phyloP scores from a whole-genome alignment of 2,113 vertebrate genomes.

The Myotis lucifugus region DNA sequence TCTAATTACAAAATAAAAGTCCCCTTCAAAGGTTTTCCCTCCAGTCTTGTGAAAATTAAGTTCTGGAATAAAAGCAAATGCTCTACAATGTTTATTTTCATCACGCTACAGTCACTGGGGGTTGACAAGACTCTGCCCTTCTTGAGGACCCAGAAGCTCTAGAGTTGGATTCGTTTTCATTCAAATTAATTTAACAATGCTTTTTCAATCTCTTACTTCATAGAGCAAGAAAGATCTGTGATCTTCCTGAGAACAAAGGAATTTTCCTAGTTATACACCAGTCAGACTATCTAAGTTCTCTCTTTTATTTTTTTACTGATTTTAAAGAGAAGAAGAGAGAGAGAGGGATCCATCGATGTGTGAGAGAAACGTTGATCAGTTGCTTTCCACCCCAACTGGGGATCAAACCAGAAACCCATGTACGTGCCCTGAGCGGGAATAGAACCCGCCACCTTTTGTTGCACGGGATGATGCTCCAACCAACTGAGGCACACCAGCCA shows the following conservation, averaged over 20 bases:
- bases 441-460: neutral
- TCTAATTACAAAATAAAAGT: constrained; percentile 42
- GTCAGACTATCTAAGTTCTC: neutral
- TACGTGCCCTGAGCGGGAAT: neutral
- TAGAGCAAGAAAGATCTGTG: neutral
- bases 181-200: constrained; percentile 48
- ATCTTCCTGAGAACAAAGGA: constrained; percentile 37
- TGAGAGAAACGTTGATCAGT: neutral
- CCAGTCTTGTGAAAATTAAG: constrained; percentile 33
- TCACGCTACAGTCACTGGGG: neutral
- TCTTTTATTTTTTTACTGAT: neutral
- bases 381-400: no score
- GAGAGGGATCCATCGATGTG: neutral
- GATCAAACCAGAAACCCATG: neutral
- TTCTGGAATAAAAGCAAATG: constrained; percentile 53
- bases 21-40: neutral
- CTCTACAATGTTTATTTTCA: constrained; percentile 24
- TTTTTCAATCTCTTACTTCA: neutral
- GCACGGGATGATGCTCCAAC: neutral
- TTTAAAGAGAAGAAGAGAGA: neutral
- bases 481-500: neutral
- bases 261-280: neutral
- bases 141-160: neutral
- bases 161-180: constrained; percentile 50
- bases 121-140: neutral